These are phyloP conservation scores for Anhinga anhinga DNA, from an alignment of 2,113 vertebrate species.

Conservation along the genomic window DNA sequence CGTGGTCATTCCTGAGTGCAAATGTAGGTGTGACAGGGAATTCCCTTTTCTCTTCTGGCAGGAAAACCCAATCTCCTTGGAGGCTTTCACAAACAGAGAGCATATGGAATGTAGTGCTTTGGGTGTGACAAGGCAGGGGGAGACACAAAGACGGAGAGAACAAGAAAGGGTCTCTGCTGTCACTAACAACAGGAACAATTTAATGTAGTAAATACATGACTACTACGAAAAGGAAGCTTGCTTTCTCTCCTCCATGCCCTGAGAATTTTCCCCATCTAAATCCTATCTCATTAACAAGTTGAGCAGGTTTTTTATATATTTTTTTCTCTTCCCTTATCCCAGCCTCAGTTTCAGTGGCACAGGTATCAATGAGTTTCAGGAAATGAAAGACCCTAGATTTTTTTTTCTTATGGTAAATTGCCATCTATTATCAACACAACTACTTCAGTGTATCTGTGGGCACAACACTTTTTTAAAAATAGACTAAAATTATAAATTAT, in stretches of 20 bases:
- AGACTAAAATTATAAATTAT: constrained; percentile 68
- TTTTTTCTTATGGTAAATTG: neutral
- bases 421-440: neutral
- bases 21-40: neutral
- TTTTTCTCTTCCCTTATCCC: neutral
- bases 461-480: neutral
- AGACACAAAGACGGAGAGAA: neutral
- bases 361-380: neutral
- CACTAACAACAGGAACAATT: neutral
- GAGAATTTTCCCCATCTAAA: neutral
- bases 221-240: neutral
- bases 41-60: neutral
- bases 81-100: neutral
- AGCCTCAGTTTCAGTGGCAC: neutral
- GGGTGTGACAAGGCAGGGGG: neutral
- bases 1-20: neutral
- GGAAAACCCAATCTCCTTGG: neutral
- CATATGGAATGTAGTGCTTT: neutral
- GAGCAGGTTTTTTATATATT: neutral
- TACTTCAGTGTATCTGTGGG: neutral
- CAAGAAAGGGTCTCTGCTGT: neutral
- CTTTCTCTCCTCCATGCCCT: neutral
- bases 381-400: neutral
- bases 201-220: neutral
- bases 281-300: neutral